Evolutionary conservation across 2,888 invertebrate genomes (phyloP).

Genomic region (Tanypteryx hageni): DNA sequence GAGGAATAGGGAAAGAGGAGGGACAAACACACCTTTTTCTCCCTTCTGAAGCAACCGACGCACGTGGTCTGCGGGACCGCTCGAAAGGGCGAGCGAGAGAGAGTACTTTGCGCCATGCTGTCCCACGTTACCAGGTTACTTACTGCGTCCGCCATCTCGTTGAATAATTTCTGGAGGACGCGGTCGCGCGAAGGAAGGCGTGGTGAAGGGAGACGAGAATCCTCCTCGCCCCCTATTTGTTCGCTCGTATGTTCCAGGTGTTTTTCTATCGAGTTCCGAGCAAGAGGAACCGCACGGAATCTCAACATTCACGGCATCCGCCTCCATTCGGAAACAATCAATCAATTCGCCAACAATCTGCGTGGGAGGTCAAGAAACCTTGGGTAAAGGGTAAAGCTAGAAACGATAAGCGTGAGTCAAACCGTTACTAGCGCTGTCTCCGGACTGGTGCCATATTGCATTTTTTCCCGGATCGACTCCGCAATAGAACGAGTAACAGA

Average conservation of each 20-base stretch:
- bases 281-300: not conserved
- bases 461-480: not conserved
- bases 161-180: conserved; percentile 2
- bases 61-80: conserved; percentile 12
- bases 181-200: not conserved
- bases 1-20: not conserved
- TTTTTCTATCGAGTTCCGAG: not conserved
- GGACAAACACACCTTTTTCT: not conserved
- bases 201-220: not conserved
- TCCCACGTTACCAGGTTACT: not conserved
- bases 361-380: not conserved
- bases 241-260: not conserved
- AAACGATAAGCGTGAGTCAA: not conserved
- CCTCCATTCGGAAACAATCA: not conserved
- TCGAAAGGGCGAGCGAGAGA: not conserved
- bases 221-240: not conserved
- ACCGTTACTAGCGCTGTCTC: not conserved
- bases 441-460: too few species aligned
- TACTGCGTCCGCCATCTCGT: not conserved
- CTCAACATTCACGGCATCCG: not conserved
- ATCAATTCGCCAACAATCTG: not conserved
- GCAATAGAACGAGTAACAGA: not conserved
- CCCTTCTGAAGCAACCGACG: not conserved
- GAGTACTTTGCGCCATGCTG: not conserved
- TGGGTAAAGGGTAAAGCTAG: not conserved